phyloP scores from a whole-genome alignment of 2,797 vertebrate species.

The Pangasius macronema region DNA sequence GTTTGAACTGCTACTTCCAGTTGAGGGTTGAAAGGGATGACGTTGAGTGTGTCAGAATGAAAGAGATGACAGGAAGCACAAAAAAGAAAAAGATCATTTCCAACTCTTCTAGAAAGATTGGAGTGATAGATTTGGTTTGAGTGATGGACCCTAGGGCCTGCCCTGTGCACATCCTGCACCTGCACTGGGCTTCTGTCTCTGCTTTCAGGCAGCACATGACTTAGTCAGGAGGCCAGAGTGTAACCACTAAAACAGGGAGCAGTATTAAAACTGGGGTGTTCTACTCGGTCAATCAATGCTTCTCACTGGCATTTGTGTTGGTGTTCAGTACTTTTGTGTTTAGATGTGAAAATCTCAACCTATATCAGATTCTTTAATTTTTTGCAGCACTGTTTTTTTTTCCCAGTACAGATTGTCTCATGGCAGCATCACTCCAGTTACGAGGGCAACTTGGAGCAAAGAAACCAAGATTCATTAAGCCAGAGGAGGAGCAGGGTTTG shows the following conservation, averaged over 20 bases:
- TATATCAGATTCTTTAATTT: neutral
- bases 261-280: neutral
- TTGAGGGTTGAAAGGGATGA: neutral
- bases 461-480: neutral
- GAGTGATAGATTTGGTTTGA: conserved; percentile 13
- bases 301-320: neutral
- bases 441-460: neutral
- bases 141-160: conserved; percentile 16
- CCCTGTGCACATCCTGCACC: conserved; percentile 8
- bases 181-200: neutral
- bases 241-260: neutral
- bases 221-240: neutral
- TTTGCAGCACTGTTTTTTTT: neutral
- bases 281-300: neutral
- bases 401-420: neutral
- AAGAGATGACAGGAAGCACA: conserved; percentile 17
- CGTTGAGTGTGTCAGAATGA: conserved; percentile 8
- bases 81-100: conserved; percentile 3
- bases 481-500: neutral
- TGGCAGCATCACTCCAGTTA: neutral
- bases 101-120: conserved; percentile 5
- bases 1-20: conserved; percentile 9
- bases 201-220: neutral
- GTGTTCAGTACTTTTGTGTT: neutral
- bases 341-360: neutral